Evolutionary conservation across 2,797 vertebrate species (phyloP).

Genomic region (Molossus alvarezi): DNA sequence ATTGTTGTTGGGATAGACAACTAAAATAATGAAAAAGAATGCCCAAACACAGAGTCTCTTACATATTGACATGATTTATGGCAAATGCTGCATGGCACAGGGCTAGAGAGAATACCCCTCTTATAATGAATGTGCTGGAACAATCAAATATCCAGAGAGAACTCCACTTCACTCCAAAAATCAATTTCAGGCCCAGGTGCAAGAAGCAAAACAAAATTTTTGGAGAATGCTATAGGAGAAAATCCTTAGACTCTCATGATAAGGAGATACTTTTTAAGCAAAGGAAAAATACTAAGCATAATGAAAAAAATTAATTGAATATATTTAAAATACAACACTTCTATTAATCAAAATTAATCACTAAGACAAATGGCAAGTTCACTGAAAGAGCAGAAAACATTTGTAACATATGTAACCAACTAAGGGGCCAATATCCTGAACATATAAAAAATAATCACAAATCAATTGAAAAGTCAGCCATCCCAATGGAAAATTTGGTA

Average conservation of each 20-base stretch:
- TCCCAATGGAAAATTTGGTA: too few relatives aligned
- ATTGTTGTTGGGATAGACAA: not conserved
- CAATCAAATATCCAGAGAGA: not conserved
- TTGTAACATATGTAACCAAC: too few relatives aligned
- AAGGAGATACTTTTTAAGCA: constrained; percentile 3
- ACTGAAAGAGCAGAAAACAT: too few relatives aligned
- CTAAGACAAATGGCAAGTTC: too few relatives aligned
- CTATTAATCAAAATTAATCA: not conserved
- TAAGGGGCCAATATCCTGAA: too few relatives aligned
- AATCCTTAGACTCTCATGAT: constrained; percentile 20
- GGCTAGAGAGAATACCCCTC: not conserved
- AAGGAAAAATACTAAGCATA: not conserved
- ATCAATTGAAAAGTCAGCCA: too few relatives aligned
- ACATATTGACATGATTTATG: constrained; percentile 1
- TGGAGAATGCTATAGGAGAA: not conserved
- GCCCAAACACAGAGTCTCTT: not conserved
- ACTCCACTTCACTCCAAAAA: not conserved
- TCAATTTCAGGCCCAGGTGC: not conserved
- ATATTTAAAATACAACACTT: not conserved
- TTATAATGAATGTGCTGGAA: not conserved
- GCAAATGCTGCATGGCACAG: not conserved
- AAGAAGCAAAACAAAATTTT: constrained; percentile 3
- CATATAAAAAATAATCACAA: too few relatives aligned
- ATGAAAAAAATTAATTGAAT: not conserved
- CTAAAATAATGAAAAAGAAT: constrained; percentile 9